Base-by-base conservation (phyloP, 2,113 vertebrate genomes). In the Myiagra hebetior region DNA sequence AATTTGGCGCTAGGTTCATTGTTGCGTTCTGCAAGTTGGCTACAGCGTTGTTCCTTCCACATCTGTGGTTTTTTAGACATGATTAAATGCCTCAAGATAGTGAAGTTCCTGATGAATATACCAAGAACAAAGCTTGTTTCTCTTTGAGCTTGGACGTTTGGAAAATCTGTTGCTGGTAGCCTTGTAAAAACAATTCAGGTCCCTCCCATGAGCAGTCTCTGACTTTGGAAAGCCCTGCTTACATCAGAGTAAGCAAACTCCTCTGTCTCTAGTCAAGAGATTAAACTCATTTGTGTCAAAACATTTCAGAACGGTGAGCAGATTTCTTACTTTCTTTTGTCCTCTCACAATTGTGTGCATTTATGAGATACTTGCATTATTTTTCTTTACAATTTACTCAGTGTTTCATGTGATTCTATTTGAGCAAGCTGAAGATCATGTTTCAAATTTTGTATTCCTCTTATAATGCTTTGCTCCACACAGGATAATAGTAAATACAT, bases 1-100 rank as follows among this genome's bases (percentile, higher is more conserved):
- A 82, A 46, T 33, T 74, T 23, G 49, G 31, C 0, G 0, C 44
- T 46, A 3, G 14, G 44, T 78, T 70, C 20, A 0, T 12, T 44
- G 33, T 4, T 55, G 10, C 33, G 30, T 64, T 74, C 30, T 22
- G 19, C 55, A 24, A 53, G 30, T 31, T 89, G 60, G 26, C 55
- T 77, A 33, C 49, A 46, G 44, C 22, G 5, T n/a, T 22, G 9
- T 55, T 90, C 62, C 65, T 93, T 78, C 52, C 37, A 64, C 52
- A 37, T 37, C 26, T 52, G 0, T 56, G 75, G 15, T 11, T 42
- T 82, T 73, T 49, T 22, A 74, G 52, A 15, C n/a, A 8, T 6
- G 21, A 31, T 28, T 44, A 37, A 57, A 37, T 64, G 27, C 70
- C 47, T 89, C 19, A 14, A 55, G 46, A 37, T 11, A 67, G 15